Percentiles rank a stretch among this genome's conserved stretches.
These are phyloP conservation scores for Ondatra zibethicus DNA, from an alignment of 2,113 vertebrate genomes.

Conservation along the genomic window DNA sequence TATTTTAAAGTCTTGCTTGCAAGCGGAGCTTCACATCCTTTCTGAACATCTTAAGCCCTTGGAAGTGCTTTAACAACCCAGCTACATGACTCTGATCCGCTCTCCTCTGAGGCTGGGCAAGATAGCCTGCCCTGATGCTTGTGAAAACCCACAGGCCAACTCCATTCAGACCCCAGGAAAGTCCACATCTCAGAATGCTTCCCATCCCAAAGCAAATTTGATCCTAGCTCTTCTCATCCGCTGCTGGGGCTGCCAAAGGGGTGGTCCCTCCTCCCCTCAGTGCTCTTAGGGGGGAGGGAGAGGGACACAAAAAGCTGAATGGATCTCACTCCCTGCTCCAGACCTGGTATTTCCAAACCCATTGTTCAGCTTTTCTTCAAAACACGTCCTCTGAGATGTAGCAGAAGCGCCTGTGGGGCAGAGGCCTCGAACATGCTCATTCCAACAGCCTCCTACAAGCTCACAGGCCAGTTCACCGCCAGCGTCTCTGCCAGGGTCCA, in stretches of 20 bases:
- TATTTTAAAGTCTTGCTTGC: background rate
- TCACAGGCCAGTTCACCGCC: background rate
- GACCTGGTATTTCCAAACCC: constrained; percentile 72
- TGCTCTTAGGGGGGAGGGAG: constrained; percentile 28
- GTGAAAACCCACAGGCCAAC: background rate
- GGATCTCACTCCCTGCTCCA: constrained; percentile 46
- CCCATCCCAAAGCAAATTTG: background rate
- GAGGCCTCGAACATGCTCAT: background rate
- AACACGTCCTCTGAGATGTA: background rate
- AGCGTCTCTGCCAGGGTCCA: background rate
- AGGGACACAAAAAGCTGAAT: constrained; percentile 28
- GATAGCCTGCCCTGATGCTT: too few relatives aligned
- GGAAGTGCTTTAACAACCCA: background rate
- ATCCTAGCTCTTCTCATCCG: background rate
- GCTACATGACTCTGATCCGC: background rate
- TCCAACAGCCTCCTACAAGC: fast-evolving
- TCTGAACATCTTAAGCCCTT: background rate
- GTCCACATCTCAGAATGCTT: background rate
- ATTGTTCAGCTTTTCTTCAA: constrained; percentile 48
- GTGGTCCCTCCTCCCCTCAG: constrained; percentile 35
- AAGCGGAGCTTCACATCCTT: background rate
- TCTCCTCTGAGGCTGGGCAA: background rate
- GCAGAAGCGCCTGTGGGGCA: background rate
- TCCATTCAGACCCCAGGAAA: background rate
- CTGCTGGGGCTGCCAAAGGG: background rate